Percentiles rank a stretch among this genome's conserved stretches.
Conservation (phyloP, 2,888 invertebrate genomes). For the Fabriciana adippe region DNA sequence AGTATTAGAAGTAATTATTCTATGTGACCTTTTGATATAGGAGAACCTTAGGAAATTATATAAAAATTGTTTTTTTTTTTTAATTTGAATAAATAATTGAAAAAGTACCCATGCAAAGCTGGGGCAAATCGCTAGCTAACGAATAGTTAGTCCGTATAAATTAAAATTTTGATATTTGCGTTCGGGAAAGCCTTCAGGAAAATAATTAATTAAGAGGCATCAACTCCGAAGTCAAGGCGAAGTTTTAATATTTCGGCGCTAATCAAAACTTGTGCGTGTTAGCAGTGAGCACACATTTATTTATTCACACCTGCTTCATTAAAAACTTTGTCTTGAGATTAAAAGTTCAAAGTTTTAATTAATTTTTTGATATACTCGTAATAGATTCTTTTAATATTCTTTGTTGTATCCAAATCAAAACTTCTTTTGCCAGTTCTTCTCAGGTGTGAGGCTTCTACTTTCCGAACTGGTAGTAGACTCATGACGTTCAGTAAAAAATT, state of each 20-base stretch:
- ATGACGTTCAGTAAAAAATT: no score
- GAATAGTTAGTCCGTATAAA: not conserved
- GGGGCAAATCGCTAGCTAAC: no score
- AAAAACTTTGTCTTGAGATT: constrained; percentile 14
- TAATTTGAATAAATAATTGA: no score
- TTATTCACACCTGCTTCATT: constrained; percentile 18
- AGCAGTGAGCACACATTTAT: not conserved
- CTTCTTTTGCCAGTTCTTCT: no score
- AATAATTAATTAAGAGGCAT: constrained; percentile 13
- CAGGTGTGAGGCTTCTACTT: no score
- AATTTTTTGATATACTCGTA: constrained; percentile 17
- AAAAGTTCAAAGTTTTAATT: constrained; percentile 24
- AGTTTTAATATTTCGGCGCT: constrained; percentile 23
- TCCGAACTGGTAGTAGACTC: no score
- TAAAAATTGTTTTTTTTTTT: no score
- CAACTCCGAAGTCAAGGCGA: not conserved
- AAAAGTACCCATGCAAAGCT: no score
- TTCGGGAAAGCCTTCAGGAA: constrained; percentile 8
- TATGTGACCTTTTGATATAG: no score
- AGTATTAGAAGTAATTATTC: no score
- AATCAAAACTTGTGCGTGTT: constrained; percentile 29
- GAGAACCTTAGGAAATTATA: no score
- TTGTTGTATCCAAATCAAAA: not conserved
- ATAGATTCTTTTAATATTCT: not conserved
- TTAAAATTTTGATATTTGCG: constrained; percentile 1